These are phyloP conservation scores for Acronicta alni DNA, from an alignment of 2,888 invertebrate species.

Conservation along the genomic window DNA sequence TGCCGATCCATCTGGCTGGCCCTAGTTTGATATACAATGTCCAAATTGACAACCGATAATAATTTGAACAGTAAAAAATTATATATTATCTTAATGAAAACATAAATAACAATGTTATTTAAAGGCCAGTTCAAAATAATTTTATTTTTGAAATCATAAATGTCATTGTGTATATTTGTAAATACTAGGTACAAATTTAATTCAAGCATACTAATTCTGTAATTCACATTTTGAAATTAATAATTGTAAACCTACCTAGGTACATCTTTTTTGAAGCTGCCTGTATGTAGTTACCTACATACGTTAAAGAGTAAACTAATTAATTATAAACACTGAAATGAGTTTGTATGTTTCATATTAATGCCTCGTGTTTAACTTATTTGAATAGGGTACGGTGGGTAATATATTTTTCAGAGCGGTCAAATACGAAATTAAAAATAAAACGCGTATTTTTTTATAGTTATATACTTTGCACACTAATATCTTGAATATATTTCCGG, in stretches of 20 bases:
- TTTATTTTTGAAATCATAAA: background rate
- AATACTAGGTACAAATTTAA: background rate
- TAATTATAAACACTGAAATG: slow-evolving; percentile 1
- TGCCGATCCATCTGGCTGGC: too few species aligned
- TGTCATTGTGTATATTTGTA: background rate
- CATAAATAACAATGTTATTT: too few species aligned
- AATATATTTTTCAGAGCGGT: too few species aligned
- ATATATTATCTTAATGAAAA: too few species aligned
- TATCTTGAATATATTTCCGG: too few species aligned
- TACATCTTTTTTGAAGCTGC: background rate
- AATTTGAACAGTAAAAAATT: too few species aligned
- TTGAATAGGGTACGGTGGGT: background rate
- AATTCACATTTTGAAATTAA: background rate
- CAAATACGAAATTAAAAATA: too few species aligned
- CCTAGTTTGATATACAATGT: too few species aligned
- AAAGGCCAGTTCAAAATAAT: too few species aligned
- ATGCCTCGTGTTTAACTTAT: background rate
- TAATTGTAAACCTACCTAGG: background rate
- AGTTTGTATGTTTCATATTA: background rate
- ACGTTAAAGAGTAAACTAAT: background rate
- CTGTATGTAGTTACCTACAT: background rate
- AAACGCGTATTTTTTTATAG: too few species aligned
- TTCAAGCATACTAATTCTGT: background rate
- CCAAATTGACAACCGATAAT: too few species aligned
- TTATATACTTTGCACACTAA: too few species aligned